Percentiles rank a stretch among this genome's conserved stretches.
phyloP scores from a whole-genome alignment of 2,113 vertebrate species.

The Galeopterus variegatus region DNA sequence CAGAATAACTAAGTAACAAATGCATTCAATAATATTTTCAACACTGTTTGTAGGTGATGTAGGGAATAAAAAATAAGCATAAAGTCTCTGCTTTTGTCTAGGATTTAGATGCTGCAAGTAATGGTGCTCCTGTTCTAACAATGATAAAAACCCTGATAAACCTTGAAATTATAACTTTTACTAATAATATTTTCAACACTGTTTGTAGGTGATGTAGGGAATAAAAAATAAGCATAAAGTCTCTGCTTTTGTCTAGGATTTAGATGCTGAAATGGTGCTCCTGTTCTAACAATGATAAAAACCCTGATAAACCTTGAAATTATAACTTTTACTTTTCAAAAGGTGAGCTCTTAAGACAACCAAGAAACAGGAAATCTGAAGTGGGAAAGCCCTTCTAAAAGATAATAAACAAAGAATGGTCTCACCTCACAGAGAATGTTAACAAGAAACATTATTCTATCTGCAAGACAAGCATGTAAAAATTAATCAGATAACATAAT shows the following conservation, averaged over 20 bases:
- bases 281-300: background rate
- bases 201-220: background rate
- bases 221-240: background rate
- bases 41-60: background rate
- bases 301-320: background rate
- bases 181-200: background rate
- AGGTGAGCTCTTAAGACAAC: background rate
- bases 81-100: background rate
- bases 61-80: background rate
- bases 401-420: background rate
- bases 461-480: background rate
- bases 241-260: background rate
- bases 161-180: background rate
- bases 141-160: background rate
- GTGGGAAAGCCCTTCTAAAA: fast-evolving
- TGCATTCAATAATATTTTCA: background rate
- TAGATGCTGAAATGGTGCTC: background rate
- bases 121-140: background rate
- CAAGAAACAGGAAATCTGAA: background rate
- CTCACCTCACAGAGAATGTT: background rate
- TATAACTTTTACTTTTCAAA: background rate
- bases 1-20: background rate
- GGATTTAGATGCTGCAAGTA: background rate
- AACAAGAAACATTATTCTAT: background rate
- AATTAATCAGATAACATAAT: background rate